phyloP scores from a whole-genome alignment of 2,888 invertebrate species.

The Athetis lepigone region DNA sequence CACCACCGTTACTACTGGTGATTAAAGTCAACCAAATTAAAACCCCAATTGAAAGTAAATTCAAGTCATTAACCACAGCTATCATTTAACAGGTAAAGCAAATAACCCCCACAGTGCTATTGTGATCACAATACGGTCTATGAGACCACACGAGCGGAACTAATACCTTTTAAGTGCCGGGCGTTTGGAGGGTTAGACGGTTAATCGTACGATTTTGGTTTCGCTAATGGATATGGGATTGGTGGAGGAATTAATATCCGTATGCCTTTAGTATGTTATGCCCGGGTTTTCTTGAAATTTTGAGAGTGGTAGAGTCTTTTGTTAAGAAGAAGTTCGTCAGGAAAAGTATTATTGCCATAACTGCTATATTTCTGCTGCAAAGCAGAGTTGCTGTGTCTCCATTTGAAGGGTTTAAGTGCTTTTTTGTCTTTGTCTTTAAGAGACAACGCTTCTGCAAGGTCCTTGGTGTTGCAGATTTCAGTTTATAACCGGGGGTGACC shows the following conservation, averaged over 20 bases:
- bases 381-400: too few species aligned
- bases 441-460: too few species aligned
- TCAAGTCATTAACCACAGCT: conserved; percentile 61
- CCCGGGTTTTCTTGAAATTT: too few species aligned
- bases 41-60: conserved; percentile 53
- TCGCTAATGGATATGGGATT: conserved; percentile 73
- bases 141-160: conserved; percentile 83
- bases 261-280: background rate
- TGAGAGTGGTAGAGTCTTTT: too few species aligned
- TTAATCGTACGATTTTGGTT: conserved; percentile 78
- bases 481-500: too few species aligned
- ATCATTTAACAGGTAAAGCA: conserved; percentile 72
- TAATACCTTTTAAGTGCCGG: conserved; percentile 80
- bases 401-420: too few species aligned
- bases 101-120: conserved; percentile 66
- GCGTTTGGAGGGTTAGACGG: conserved; percentile 74
- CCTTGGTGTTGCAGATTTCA: too few species aligned
- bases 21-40: conserved; percentile 45
- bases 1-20: too few species aligned
- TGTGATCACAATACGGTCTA: conserved; percentile 74
- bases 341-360: too few species aligned
- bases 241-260: background rate
- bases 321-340: too few species aligned
- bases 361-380: too few species aligned
- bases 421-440: too few species aligned